phyloP scores from a whole-genome alignment of 2,888 invertebrate species.

The Selenia dentaria region DNA sequence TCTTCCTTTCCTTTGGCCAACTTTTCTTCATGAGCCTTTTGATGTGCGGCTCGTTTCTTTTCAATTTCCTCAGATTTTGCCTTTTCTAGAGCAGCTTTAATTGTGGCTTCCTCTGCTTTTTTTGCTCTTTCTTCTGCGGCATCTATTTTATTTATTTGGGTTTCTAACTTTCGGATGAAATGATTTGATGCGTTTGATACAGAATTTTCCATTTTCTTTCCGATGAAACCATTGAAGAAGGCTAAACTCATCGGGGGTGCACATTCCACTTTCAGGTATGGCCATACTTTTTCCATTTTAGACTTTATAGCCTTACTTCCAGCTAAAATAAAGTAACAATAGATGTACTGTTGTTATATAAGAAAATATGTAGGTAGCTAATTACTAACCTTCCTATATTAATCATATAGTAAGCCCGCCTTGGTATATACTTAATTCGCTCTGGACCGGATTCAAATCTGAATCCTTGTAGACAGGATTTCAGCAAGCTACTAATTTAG shows the following conservation, averaged over 20 bases:
- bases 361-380: too few species aligned
- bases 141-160: conserved; percentile 51
- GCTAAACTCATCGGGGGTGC: conserved; percentile 60
- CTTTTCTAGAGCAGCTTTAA: conserved; percentile 50
- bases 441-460: too few species aligned
- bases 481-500: too few species aligned
- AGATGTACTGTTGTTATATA: too few species aligned
- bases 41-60: conserved; percentile 39
- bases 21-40: conserved; percentile 31
- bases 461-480: too few species aligned
- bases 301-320: conserved; percentile 46
- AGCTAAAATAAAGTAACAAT: conserved; percentile 48
- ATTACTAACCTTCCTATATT: too few species aligned
- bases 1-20: conserved; percentile 37
- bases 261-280: conserved; percentile 69
- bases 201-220: conserved; percentile 51
- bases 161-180: conserved; percentile 43
- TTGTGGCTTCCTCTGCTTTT: conserved; percentile 46
- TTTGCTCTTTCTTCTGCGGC: conserved; percentile 41
- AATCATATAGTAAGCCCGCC: too few species aligned
- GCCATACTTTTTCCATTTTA: conserved; percentile 52
- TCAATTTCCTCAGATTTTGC: conserved; percentile 47
- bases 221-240: conserved; percentile 53
- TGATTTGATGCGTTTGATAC: conserved; percentile 39
- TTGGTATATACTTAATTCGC: too few species aligned